Percentiles rank a stretch among this genome's conserved stretches.
Evolutionary conservation across 2,888 invertebrate species (phyloP).

Genomic region (Calliopum simillimum): DNA sequence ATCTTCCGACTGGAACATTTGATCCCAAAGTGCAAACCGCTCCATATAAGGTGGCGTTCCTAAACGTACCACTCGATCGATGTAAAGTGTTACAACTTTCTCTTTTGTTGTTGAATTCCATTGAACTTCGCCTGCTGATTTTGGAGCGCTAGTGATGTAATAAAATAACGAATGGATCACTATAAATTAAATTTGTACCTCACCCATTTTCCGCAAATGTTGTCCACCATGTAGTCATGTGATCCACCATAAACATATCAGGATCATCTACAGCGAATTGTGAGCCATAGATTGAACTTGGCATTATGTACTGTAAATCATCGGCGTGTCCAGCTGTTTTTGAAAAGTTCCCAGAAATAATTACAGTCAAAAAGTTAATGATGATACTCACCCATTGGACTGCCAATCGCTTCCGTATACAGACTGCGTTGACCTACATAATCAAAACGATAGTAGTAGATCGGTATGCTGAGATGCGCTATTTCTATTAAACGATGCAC

Average conservation of each 20-base stretch:
- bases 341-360: too few species aligned
- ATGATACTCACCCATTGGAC: conserved; percentile 51
- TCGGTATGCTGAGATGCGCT: conserved; percentile 68
- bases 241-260: conserved; percentile 66
- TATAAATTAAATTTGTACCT: conserved; percentile 40
- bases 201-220: conserved; percentile 63
- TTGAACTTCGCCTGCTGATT: conserved; percentile 1
- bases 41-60: conserved; percentile 43
- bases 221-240: conserved; percentile 63
- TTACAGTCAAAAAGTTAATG: too few species aligned
- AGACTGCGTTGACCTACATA: conserved; percentile 72
- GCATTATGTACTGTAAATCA: conserved; percentile 58
- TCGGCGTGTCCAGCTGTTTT: conserved; percentile 56
- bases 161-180: conserved; percentile 35
- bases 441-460: conserved; percentile 73
- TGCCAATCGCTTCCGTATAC: conserved; percentile 67
- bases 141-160: neutral
- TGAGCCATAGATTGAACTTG: conserved; percentile 51
- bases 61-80: conserved; percentile 43
- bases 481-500: conserved; percentile 72
- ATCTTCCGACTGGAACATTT: too few species aligned
- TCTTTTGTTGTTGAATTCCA: conserved; percentile 50
- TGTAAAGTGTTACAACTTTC: conserved; percentile 47
- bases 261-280: conserved; percentile 54
- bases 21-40: conserved; percentile 55